These are phyloP conservation scores for Sarcoramphus papa DNA, from an alignment of 2,797 vertebrate species.

Conservation along the genomic window DNA sequence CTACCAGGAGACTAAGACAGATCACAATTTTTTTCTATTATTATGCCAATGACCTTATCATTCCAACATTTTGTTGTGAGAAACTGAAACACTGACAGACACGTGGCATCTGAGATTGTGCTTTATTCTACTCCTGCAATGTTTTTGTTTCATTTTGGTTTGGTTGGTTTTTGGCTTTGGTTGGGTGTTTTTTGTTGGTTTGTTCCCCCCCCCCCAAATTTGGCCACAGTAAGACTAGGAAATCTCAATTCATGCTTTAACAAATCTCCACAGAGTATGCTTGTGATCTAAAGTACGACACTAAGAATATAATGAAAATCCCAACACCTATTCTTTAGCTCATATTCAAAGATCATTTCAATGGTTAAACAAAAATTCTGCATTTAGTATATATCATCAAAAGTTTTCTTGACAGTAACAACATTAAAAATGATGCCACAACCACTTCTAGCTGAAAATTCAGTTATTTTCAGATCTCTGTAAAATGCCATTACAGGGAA, in stretches of 20 bases:
- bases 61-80: background rate
- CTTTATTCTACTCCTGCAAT: background rate
- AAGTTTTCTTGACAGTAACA: background rate
- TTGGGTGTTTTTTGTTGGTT: no score
- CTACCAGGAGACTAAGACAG: background rate
- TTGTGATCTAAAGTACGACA: background rate
- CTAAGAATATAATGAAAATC: background rate
- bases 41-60: background rate
- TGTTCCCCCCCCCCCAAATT: no score
- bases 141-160: background rate
- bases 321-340: background rate
- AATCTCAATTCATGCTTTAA: background rate
- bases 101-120: background rate
- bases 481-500: background rate
- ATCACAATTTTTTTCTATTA: background rate
- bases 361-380: background rate
- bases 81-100: background rate
- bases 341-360: background rate
- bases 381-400: background rate
- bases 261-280: background rate
- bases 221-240: background rate
- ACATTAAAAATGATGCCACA: background rate
- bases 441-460: background rate
- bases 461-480: background rate
- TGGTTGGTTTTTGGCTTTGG: background rate